phyloP scores from a whole-genome alignment of 2,797 vertebrate genomes.

The Sebastiscus tertius region DNA sequence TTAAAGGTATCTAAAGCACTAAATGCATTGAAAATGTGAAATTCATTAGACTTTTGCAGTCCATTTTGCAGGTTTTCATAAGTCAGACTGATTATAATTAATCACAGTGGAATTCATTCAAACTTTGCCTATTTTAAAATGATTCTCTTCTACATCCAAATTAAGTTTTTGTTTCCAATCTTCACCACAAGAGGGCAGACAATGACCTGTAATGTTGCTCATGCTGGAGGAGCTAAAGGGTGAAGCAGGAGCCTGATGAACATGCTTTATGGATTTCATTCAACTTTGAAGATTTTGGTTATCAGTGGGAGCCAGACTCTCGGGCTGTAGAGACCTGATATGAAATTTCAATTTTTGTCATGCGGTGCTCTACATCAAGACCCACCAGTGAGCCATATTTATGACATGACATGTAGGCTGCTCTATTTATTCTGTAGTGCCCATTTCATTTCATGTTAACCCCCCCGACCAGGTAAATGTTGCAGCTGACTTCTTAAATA shows the following conservation, averaged over 20 bases:
- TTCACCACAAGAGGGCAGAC: conserved; percentile 70
- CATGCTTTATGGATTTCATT: conserved; percentile 55
- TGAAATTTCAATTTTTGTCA: conserved; percentile 43
- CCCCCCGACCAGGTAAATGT: not conserved
- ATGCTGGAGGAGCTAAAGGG: conserved; percentile 10
- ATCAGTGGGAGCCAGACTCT: conserved; percentile 64
- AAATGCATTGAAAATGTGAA: not conserved
- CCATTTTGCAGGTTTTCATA: not conserved
- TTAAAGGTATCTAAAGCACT: not conserved
- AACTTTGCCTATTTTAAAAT: not conserved
- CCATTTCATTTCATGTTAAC: not conserved
- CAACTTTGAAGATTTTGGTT: conserved; percentile 67
- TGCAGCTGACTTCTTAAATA: not conserved
- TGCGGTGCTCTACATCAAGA: conserved; percentile 20
- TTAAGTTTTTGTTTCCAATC: not conserved
- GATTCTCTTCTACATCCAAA: not conserved
- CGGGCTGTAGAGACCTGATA: conserved; percentile 48
- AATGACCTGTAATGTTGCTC: not conserved
- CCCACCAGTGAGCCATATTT: conserved; percentile 14
- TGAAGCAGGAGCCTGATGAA: conserved; percentile 34
- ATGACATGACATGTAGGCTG: conserved; percentile 26
- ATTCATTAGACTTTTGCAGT: not conserved
- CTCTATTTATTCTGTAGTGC: conserved; percentile 6
- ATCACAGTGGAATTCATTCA: not conserved
- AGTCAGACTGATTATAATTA: not conserved